Conservation (phyloP, 2,888 invertebrate species). For the Orthonychiurus folsomi region DNA sequence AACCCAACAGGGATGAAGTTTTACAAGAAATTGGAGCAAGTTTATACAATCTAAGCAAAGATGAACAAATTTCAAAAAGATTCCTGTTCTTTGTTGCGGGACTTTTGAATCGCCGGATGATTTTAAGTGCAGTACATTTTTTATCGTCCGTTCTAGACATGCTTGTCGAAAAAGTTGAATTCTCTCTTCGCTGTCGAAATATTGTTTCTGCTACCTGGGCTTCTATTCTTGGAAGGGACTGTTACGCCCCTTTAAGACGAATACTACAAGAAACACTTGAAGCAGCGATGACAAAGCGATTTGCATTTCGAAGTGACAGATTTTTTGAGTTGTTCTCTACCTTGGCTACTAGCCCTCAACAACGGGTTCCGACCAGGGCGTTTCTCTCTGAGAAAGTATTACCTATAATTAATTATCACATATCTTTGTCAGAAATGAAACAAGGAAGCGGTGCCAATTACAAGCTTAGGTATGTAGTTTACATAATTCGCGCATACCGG, state of each 20-base stretch:
- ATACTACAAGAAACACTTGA: neutral
- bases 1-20: neutral
- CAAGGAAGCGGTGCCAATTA: constrained; percentile 11
- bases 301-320: constrained; percentile 12
- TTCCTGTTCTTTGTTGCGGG: neutral
- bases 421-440: constrained; percentile 6
- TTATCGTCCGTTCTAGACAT: constrained; percentile 3
- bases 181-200: neutral
- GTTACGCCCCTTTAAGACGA: neutral
- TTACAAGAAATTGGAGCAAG: neutral
- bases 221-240: neutral
- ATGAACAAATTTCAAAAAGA: constrained; percentile 3
- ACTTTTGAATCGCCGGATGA: constrained; percentile 4
- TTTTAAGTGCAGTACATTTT: neutral
- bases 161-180: constrained; percentile 9
- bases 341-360: neutral
- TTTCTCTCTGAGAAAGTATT: neutral
- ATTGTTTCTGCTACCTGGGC: neutral
- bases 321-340: constrained; percentile 12
- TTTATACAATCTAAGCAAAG: neutral
- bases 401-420: constrained; percentile 1
- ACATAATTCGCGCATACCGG: neutral
- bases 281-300: constrained; percentile 5
- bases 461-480: constrained; percentile 4
- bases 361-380: neutral